These are phyloP conservation scores for Ophion slaviceki DNA, from an alignment of 2,888 invertebrate species.

Conservation along the genomic window DNA sequence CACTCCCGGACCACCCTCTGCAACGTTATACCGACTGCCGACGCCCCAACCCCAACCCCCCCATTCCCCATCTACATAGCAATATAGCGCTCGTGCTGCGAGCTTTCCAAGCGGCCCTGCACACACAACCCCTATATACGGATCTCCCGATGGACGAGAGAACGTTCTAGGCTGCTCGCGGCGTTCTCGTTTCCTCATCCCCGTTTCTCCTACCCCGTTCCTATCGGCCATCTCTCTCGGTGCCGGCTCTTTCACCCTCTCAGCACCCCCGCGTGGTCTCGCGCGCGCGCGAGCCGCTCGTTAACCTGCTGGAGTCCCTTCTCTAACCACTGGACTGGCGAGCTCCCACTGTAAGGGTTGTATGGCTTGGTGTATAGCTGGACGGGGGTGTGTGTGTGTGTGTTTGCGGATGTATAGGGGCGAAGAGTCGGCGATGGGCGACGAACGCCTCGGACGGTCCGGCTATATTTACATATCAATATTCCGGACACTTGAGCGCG, in stretches of 20 bases:
- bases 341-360: conserved; percentile 47
- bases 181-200: conserved; percentile 58
- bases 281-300: conserved; percentile 81
- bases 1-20: conserved; percentile 47
- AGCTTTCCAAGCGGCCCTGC: conserved; percentile 46
- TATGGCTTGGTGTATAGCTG: background rate
- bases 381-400: background rate
- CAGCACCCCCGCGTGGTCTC: conserved; percentile 24
- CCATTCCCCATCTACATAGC: conserved; percentile 15
- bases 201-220: conserved; percentile 60
- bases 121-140: conserved; percentile 42
- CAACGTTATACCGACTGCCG: conserved; percentile 59
- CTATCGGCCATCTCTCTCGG: conserved; percentile 41
- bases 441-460: conserved; percentile 67
- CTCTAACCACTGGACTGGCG: conserved; percentile 74
- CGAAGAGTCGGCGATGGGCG: conserved; percentile 42
- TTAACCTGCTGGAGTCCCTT: conserved; percentile 80
- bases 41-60: conserved; percentile 57
- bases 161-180: conserved; percentile 56
- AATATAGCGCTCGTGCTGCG: conserved; percentile 58
- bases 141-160: conserved; percentile 59
- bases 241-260: conserved; percentile 57
- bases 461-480: conserved; percentile 82
- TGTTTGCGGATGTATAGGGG: conserved; percentile 30
- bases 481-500: conserved; percentile 73